Percentiles rank a stretch among this genome's conserved stretches.
Conservation (phyloP, 1,140 invertebrate genomes). For the Phortica variegata region DNA sequence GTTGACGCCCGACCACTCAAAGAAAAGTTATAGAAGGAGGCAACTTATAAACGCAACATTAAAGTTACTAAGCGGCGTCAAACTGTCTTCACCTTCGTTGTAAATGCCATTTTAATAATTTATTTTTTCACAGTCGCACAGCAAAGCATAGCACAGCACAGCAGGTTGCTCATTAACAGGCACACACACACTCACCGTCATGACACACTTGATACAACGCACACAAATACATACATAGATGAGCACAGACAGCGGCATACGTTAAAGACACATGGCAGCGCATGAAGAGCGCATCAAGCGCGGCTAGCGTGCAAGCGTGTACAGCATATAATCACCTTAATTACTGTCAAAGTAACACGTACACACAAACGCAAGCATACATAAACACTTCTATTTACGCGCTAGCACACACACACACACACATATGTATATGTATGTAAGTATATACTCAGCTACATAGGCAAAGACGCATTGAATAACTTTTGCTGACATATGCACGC, state of each 20-base stretch:
- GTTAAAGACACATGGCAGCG: slow-evolving; percentile 40
- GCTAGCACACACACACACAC: slow-evolving; percentile 6
- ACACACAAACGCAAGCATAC: slow-evolving; percentile 13
- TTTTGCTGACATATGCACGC: too few species aligned
- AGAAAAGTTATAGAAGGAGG: too few species aligned
- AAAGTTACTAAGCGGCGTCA: too few species aligned
- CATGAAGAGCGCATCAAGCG: too few species aligned
- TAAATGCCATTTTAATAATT: slow-evolving; percentile 49
- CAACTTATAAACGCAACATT: too few species aligned
- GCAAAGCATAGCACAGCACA: slow-evolving; percentile 19
- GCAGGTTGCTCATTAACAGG: slow-evolving; percentile 48
- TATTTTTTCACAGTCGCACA: slow-evolving; percentile 30
- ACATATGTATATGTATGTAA: too few species aligned
- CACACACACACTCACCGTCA: too few species aligned
- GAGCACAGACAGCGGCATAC: slow-evolving; percentile 33
- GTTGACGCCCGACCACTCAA: too few species aligned
- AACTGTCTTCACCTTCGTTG: slow-evolving; percentile 20
- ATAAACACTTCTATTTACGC: too few species aligned
- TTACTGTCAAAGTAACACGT: slow-evolving; percentile 45
- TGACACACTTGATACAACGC: too few species aligned
- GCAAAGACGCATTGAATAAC: too few species aligned
- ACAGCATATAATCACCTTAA: slow-evolving; percentile 48
- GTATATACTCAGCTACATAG: too few species aligned
- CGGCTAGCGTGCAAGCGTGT: slow-evolving; percentile 33
- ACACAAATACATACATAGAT: slow-evolving; percentile 3